Percentiles rank a stretch among this genome's conserved stretches.
Evolutionary conservation across 1,140 invertebrate genomes (phyloP).

Genomic region (Riptortus pedestris): DNA sequence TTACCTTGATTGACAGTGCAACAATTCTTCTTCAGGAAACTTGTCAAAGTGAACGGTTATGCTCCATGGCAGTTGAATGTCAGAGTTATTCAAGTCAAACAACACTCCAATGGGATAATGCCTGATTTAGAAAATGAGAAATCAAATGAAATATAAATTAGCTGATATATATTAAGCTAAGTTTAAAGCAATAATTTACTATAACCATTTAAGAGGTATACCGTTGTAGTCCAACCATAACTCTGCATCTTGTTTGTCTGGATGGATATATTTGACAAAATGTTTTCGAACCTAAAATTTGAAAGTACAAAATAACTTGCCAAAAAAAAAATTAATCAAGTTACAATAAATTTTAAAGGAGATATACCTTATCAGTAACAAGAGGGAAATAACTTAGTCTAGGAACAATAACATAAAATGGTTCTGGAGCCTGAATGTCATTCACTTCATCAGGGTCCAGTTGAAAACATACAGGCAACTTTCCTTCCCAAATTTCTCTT

Average conservation of each 20-base stretch:
- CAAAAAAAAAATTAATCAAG: neutral
- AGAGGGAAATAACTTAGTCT: constrained; percentile 91
- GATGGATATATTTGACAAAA: constrained; percentile 70
- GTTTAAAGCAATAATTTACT: neutral
- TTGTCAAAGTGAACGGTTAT: constrained; percentile 91
- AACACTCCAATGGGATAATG: constrained; percentile 94
- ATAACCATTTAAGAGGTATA: constrained; percentile 76
- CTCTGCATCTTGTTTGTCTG: constrained; percentile 72
- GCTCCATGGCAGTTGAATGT: constrained; percentile 77
- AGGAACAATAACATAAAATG: constrained; percentile 90
- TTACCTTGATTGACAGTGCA: constrained; percentile 68
- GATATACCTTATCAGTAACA: constrained; percentile 80
- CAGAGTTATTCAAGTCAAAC: constrained; percentile 69
- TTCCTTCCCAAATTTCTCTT: constrained; percentile 89
- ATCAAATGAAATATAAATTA: neutral
- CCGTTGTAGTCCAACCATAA: constrained; percentile 95
- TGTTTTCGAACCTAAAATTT: constrained; percentile 71
- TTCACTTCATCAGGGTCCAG: constrained; percentile 78
- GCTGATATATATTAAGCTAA: neutral
- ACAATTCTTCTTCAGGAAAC: constrained; percentile 69
- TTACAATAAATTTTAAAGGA: neutral
- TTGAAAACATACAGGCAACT: constrained; percentile 82
- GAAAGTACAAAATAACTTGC: constrained; percentile 30
- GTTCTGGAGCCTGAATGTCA: constrained; percentile 77
- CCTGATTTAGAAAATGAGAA: constrained; percentile 37